Percentiles rank a stretch among this genome's conserved stretches.
These are phyloP conservation scores for Microplitis deprimator DNA, from an alignment of 2,888 invertebrate species.

Conservation along the genomic window DNA sequence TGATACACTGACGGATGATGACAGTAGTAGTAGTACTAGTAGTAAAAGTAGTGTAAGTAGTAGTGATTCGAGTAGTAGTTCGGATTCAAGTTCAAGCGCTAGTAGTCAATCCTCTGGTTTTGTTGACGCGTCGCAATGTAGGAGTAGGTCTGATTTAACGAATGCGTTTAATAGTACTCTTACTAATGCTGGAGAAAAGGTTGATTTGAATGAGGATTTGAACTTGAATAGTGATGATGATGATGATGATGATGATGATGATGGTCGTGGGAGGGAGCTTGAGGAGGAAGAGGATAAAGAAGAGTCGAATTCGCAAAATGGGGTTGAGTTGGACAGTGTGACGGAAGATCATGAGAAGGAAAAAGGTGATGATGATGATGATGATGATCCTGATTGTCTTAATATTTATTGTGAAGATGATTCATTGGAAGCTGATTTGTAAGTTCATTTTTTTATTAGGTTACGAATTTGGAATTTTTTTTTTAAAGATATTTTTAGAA, in stretches of 20 bases:
- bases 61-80: not conserved
- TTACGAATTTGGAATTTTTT: too few relatives aligned
- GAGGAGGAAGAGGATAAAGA: not conserved
- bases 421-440: too few relatives aligned
- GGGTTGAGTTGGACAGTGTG: too few relatives aligned
- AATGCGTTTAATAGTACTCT: too few relatives aligned
- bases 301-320: not conserved
- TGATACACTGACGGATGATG: not conserved
- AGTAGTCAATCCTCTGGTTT: not conserved
- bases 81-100: not conserved
- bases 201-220: not conserved
- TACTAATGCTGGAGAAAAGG: not conserved
- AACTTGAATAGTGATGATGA: constrained; percentile 12
- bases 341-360: too few relatives aligned
- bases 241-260: constrained; percentile 13
- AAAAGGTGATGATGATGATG: too few relatives aligned
- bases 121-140: not conserved
- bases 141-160: not conserved
- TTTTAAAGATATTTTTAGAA: too few relatives aligned
- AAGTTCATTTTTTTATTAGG: too few relatives aligned
- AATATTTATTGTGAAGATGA: too few relatives aligned
- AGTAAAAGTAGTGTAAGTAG: not conserved
- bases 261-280: not conserved
- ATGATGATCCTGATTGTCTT: too few relatives aligned
- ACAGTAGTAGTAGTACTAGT: not conserved